Evolutionary conservation across 2,888 invertebrate genomes (phyloP), one percentile per base, ranked within the genome.

Genomic region (Priocnemis perturbator): DNA sequence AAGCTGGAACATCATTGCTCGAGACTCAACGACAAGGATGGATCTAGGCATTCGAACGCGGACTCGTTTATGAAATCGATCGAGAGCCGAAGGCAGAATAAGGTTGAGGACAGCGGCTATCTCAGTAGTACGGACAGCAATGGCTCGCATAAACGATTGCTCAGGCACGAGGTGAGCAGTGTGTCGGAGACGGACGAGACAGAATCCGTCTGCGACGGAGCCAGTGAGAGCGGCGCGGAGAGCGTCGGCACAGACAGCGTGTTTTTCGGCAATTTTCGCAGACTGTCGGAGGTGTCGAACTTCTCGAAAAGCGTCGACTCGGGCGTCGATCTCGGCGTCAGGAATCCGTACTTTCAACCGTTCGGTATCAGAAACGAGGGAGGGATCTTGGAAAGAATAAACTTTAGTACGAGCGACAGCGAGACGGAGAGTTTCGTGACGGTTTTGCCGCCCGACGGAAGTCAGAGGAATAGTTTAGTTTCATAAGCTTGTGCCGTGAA

Each of bases 211-310:
- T 94, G 93, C 47, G 95, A 95, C 85, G 96, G 94, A 9, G 92
- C 95, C 73, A 95, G 96, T 90, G 96, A 96, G 90, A 96, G 96
- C 23, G 96, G 96, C 0, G 96, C 95, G 3, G 96, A 96, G 86
- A 96, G 96, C 90, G 91, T 96, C 30, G 96, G 95, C 84, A 96
- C 96, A 0, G 95, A 96, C 89, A 96, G 96, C 3, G 96, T 96
- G 50, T 95, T 95, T 86, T 96, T 95, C 82, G 95, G 94, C 58
- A 94, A 93, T 86, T 93, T 93, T 83, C 90, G 93, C 70, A 93
- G 92, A 75, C 69, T 86, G 0, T 83, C 86, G 2, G 81, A 83
- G 3, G 64, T 76, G 15, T 82, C 83, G 1, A 77, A 66, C 17
- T 82, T 84, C 56, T 79, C 84, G 0, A 86, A 85, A 20, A 87